phyloP scores from a whole-genome alignment of 1,140 invertebrate species.

The Bradysia coprophila region DNA sequence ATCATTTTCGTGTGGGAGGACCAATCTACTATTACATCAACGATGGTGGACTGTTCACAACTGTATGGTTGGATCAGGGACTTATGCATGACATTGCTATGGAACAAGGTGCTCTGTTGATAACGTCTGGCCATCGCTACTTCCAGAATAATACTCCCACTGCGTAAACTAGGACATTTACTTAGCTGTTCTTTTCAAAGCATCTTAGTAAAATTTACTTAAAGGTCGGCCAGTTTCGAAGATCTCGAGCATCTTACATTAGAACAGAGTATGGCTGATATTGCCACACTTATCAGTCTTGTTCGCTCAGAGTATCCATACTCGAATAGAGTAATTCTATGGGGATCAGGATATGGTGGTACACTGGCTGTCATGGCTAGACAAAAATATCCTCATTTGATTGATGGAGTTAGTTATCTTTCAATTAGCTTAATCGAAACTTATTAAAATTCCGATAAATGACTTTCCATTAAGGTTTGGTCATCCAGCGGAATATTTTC shows the following conservation, averaged over 20 bases:
- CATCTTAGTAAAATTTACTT: too few relatives aligned
- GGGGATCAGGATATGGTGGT: conserved; percentile 35
- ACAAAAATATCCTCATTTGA: conserved; percentile 31
- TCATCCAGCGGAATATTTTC: not conserved
- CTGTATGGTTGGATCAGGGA: not conserved
- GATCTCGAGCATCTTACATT: conserved; percentile 44
- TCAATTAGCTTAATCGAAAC: too few relatives aligned
- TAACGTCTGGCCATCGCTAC: conserved; percentile 43
- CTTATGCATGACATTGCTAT: conserved; percentile 18
- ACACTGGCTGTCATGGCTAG: conserved; percentile 30
- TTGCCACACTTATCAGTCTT: conserved; percentile 41
- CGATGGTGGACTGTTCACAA: not conserved
- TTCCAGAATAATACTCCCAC: conserved; percentile 47
- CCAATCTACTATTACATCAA: conserved; percentile 1
- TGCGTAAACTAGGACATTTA: too few relatives aligned
- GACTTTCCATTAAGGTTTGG: too few relatives aligned
- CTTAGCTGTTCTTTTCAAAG: too few relatives aligned
- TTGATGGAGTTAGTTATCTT: conserved; percentile 26
- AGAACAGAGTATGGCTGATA: conserved; percentile 51
- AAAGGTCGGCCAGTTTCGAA: conserved; percentile 29
- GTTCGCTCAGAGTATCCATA: not conserved
- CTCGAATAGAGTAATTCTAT: conserved; percentile 17
- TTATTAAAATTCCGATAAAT: too few relatives aligned
- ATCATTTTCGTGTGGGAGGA: not conserved
- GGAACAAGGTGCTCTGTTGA: conserved; percentile 27